Conservation (phyloP, 2,888 invertebrate species). For the Hirtodrosophila cameraria region DNA sequence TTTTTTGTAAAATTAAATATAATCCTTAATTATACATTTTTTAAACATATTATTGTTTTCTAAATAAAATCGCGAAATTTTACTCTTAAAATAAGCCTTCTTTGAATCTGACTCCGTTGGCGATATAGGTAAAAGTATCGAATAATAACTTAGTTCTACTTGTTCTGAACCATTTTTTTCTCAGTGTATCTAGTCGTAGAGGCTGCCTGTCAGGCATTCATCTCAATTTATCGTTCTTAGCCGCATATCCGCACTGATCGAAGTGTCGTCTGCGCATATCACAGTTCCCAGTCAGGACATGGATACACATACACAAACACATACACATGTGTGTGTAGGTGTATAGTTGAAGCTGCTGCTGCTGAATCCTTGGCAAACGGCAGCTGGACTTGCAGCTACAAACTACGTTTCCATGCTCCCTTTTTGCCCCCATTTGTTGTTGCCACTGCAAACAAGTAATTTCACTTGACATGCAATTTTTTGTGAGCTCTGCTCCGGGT, state of each 20-base stretch:
- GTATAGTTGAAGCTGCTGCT: constrained; percentile 11
- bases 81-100: too few species aligned
- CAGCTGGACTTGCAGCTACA: constrained; percentile 8
- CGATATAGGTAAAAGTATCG: too few species aligned
- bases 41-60: too few species aligned
- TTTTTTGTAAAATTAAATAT: too few species aligned
- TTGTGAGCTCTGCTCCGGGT: constrained; percentile 17
- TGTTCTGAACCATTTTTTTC: too few species aligned
- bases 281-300: constrained; percentile 28
- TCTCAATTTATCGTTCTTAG: constrained; percentile 74
- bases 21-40: too few species aligned
- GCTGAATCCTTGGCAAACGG: constrained; percentile 21
- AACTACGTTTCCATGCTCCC: not conserved
- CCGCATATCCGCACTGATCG: constrained; percentile 62
- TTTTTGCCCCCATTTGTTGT: constrained; percentile 34
- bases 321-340: constrained; percentile 21
- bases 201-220: constrained; percentile 64
- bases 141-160: too few species aligned
- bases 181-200: too few species aligned
- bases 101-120: too few species aligned
- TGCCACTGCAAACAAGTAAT: constrained; percentile 65
- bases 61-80: too few species aligned
- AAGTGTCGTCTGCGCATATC: constrained; percentile 64
- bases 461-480: constrained; percentile 77
- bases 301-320: too few species aligned